These are phyloP conservation scores for Ailurus styani DNA, from an alignment of 2,113 vertebrate genomes.

Conservation along the genomic window DNA sequence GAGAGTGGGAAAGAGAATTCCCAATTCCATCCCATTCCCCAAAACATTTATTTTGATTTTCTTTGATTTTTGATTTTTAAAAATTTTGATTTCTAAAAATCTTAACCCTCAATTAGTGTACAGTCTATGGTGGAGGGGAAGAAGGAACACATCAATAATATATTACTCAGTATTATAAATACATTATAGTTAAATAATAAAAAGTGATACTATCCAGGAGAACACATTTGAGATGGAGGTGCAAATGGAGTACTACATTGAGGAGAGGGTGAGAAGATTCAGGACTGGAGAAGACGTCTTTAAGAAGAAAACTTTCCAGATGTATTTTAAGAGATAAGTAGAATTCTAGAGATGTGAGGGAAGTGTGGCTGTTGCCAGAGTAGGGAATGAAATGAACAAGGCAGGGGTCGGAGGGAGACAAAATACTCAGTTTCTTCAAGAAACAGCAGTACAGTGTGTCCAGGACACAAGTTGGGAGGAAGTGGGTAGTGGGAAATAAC, in stretches of 20 bases:
- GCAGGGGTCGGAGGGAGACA: not conserved
- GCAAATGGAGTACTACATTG: not conserved
- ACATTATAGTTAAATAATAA: not conserved
- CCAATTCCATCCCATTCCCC: not conserved
- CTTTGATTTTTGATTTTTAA: not conserved
- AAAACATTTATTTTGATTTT: conserved; percentile 10
- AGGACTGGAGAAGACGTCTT: not conserved
- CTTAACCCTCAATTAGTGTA: not conserved
- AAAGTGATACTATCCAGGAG: not conserved
- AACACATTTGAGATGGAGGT: not conserved
- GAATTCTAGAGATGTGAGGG: not conserved
- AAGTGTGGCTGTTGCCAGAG: not conserved
- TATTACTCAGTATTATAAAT: not conserved
- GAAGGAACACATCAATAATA: not conserved
- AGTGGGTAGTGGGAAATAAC: not conserved
- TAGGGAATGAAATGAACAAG: not conserved
- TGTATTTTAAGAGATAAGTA: not conserved
- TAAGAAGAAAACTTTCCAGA: not conserved
- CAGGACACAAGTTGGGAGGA: not conserved
- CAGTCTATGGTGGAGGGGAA: not conserved
- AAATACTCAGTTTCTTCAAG: not conserved
- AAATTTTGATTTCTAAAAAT: not conserved
- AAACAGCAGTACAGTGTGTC: not conserved
- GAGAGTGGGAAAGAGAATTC: not conserved
- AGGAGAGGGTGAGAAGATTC: not conserved